A percentile compares a stretch with the other conserved stretches of the same genome.
Conservation (phyloP, 1,140 invertebrate species). For the Wiebesia pumilae region DNA sequence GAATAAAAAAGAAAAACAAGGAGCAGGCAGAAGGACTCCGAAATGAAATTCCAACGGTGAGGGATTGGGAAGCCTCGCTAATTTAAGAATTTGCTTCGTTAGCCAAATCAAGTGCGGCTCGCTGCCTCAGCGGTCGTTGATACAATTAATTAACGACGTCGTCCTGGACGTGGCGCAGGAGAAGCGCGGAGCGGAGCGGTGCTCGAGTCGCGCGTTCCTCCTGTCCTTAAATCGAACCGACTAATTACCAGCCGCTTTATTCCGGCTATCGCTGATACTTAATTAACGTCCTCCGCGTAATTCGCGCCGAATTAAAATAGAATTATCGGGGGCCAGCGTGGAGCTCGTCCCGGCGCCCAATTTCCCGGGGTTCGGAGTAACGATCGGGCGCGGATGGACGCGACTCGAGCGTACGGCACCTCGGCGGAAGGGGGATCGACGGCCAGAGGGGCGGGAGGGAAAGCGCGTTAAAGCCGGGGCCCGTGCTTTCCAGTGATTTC, state of each 20-base stretch:
- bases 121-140: conserved; percentile 66
- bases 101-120: conserved; percentile 69
- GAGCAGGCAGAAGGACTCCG: neutral
- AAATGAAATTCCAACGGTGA: conserved; percentile 13
- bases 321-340: neutral
- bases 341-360: no score
- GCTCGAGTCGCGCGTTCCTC: neutral
- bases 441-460: no score
- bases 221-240: conserved; percentile 19
- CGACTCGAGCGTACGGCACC: neutral
- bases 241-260: conserved; percentile 62
- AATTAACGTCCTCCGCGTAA: conserved; percentile 59
- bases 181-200: neutral
- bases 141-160: conserved; percentile 72
- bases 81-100: conserved; percentile 75
- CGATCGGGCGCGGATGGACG: neutral
- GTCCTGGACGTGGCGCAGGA: neutral
- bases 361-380: neutral
- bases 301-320: neutral
- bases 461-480: no score
- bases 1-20: neutral
- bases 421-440: no score
- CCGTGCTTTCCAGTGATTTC: neutral
- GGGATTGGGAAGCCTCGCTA: conserved; percentile 58
- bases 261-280: conserved; percentile 72